These are phyloP conservation scores for Hylyphantes graminicola DNA, from an alignment of 1,140 invertebrate genomes.

Conservation along the genomic window DNA sequence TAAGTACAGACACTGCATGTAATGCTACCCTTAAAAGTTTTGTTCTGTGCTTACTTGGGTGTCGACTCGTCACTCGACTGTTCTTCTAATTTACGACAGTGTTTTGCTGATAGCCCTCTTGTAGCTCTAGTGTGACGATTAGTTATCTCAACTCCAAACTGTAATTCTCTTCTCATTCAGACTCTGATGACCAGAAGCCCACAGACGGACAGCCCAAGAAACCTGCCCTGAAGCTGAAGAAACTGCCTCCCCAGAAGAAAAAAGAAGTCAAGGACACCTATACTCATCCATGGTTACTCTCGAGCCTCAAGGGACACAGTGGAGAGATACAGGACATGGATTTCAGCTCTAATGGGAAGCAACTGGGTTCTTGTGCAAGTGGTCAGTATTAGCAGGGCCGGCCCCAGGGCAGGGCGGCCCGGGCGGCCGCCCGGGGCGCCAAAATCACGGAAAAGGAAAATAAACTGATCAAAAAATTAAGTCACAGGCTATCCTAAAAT, in stretches of 20 bases:
- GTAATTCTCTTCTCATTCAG: background rate
- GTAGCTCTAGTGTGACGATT: background rate
- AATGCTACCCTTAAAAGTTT: no score
- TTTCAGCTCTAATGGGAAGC: constrained; percentile 86
- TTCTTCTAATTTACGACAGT: background rate
- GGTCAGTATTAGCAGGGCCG: constrained; percentile 74
- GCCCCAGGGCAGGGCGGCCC: no score
- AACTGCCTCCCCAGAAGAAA: constrained; percentile 28
- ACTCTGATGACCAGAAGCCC: constrained; percentile 1
- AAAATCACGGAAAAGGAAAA: no score
- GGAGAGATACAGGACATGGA: constrained; percentile 78
- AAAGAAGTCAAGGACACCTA: constrained; percentile 67
- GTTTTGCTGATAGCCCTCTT: background rate
- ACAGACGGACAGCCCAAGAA: constrained; percentile 14
- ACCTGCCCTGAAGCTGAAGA: constrained; percentile 35
- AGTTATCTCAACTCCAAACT: background rate
- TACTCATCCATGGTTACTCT: constrained; percentile 79
- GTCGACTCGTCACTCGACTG: no score
- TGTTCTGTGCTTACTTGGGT: no score
- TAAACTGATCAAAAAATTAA: no score
- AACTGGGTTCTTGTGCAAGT: constrained; percentile 82
- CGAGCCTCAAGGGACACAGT: constrained; percentile 83
- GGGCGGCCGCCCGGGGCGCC: no score
- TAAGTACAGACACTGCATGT: no score
- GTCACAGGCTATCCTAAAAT: no score